These are phyloP conservation scores for Poecile atricapillus DNA, from an alignment of 2,113 vertebrate species.

Conservation along the genomic window DNA sequence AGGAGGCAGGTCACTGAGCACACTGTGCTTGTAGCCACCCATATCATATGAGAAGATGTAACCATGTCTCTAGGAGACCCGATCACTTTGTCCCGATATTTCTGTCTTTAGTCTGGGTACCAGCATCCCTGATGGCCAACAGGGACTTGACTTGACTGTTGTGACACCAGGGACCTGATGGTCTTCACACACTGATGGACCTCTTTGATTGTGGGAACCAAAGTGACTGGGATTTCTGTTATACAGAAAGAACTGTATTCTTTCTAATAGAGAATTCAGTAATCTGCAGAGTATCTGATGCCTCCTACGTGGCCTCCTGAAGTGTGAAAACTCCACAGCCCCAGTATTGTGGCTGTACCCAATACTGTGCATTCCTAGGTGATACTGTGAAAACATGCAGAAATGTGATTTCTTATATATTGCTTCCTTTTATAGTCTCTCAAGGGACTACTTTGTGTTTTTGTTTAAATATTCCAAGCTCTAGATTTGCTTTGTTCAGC, in stretches of 20 bases:
- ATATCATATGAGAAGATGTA: background rate
- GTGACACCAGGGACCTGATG: background rate
- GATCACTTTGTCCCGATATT: background rate
- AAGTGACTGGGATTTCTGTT: background rate
- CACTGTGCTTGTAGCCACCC: background rate
- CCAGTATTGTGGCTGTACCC: background rate
- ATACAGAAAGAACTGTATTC: background rate
- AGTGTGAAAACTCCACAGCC: background rate
- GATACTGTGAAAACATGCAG: background rate
- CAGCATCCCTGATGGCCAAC: background rate
- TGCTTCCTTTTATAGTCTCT: background rate
- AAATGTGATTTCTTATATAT: background rate
- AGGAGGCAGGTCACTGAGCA: accelerated
- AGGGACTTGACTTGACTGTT: background rate
- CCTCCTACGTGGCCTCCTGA: background rate
- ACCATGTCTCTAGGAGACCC: background rate
- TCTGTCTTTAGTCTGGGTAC: background rate
- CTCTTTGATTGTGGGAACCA: background rate
- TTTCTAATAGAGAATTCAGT: background rate
- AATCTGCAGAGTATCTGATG: background rate
- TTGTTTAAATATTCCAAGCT: background rate
- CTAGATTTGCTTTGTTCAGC: background rate
- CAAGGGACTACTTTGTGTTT: background rate
- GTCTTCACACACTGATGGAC: background rate
- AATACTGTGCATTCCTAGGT: background rate